Conservation (phyloP, 1,140 invertebrate genomes). For the Bombus waltoni region DNA sequence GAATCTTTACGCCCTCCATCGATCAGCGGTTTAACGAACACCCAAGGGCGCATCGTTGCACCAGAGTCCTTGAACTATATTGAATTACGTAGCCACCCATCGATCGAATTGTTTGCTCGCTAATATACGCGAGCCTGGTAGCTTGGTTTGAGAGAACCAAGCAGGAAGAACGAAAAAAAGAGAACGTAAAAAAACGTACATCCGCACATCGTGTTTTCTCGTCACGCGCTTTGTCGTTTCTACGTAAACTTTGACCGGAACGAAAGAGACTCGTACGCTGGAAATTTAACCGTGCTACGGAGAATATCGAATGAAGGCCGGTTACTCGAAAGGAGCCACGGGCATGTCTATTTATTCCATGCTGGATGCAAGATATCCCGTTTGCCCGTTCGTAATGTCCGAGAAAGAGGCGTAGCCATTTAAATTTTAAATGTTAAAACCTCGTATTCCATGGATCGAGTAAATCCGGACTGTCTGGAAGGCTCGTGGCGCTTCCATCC, state of each 20-base stretch:
- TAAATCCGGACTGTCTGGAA: slow-evolving; percentile 18
- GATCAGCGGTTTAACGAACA: slow-evolving; percentile 30
- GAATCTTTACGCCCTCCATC: slow-evolving; percentile 26
- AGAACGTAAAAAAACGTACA: not conserved
- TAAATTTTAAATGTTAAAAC: slow-evolving; percentile 66
- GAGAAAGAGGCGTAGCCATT: slow-evolving; percentile 28
- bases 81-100: slow-evolving; percentile 16
- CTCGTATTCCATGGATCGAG: slow-evolving; percentile 15
- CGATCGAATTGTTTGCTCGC: slow-evolving; percentile 39
- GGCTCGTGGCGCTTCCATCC: not conserved
- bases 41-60: slow-evolving; percentile 34
- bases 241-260: slow-evolving; percentile 10
- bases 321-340: slow-evolving; percentile 24
- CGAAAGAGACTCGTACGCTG: not conserved
- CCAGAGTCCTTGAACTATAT: slow-evolving; percentile 37
- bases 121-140: not conserved
- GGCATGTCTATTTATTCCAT: slow-evolving; percentile 46
- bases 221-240: slow-evolving; percentile 62
- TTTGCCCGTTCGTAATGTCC: slow-evolving; percentile 44
- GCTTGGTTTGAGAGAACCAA: not conserved
- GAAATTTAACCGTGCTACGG: slow-evolving; percentile 49
- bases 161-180: not conserved
- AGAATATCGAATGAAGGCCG: slow-evolving; percentile 60
- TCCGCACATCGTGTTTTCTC: slow-evolving; percentile 8
- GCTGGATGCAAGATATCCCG: slow-evolving; percentile 28